Percentiles rank a stretch among this genome's conserved stretches.
These are phyloP conservation scores for Hypomesus transpacificus DNA, from an alignment of 2,113 vertebrate species.

Conservation along the genomic window DNA sequence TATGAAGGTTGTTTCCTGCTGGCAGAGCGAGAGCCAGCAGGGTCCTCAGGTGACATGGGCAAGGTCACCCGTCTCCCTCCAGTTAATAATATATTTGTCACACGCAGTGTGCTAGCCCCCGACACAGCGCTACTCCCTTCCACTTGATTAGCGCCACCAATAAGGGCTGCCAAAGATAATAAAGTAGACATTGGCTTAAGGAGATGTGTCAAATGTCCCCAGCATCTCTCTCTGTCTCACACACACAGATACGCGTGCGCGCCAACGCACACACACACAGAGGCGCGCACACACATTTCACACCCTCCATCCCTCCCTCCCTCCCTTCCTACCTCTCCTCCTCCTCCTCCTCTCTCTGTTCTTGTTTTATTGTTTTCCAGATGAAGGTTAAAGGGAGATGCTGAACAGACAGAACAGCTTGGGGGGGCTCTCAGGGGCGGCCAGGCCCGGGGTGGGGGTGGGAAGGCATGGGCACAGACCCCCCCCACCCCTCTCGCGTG, in stretches of 20 bases:
- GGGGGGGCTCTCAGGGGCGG: constrained; percentile 49
- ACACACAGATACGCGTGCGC: constrained; percentile 30
- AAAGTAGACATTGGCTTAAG: constrained; percentile 75
- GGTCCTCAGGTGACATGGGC: constrained; percentile 78
- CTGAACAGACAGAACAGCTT: constrained; percentile 74
- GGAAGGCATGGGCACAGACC: constrained; percentile 17
- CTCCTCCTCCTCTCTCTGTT: constrained; percentile 53
- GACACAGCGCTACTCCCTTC: constrained; percentile 63
- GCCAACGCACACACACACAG: not conserved
- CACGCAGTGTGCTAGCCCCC: constrained; percentile 64
- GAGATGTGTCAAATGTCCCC: constrained; percentile 78
- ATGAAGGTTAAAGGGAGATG: constrained; percentile 77
- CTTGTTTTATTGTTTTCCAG: constrained; percentile 76
- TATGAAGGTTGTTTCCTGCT: constrained; percentile 79
- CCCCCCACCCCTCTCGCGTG: constrained; percentile 27
- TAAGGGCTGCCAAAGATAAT: constrained; percentile 79
- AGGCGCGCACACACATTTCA: not conserved
- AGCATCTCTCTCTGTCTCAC: constrained; percentile 50
- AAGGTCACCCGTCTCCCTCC: constrained; percentile 73
- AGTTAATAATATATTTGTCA: constrained; percentile 81
- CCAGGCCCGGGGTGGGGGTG: constrained; percentile 40
- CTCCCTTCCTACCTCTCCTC: constrained; percentile 1
- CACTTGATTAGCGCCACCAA: constrained; percentile 79
- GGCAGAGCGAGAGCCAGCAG: constrained; percentile 64
- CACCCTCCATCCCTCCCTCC: constrained; percentile 42